These are phyloP conservation scores for Meleagris gallopavo DNA, from an alignment of 2,113 vertebrate genomes.

Conservation along the genomic window DNA sequence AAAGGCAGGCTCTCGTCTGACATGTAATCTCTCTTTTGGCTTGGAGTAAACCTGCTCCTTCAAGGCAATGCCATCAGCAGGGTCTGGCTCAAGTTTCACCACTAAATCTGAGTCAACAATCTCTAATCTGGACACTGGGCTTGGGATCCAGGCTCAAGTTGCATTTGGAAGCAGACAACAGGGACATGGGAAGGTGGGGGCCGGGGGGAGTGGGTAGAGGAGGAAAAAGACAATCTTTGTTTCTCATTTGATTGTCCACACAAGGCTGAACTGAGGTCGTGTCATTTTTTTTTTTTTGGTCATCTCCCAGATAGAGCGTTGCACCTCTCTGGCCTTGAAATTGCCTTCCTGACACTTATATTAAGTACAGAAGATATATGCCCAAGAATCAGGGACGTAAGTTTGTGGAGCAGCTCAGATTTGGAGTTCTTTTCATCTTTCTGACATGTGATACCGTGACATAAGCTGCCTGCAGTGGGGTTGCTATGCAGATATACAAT, in stretches of 20 bases:
- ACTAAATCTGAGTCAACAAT: constrained; percentile 91
- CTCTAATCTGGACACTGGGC: constrained; percentile 88
- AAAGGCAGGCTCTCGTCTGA: constrained; percentile 81
- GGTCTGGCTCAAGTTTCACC: constrained; percentile 84
- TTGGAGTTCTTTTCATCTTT: constrained; percentile 82
- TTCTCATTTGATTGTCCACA: constrained; percentile 72
- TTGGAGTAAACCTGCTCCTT: constrained; percentile 82
- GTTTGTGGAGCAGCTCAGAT: constrained; percentile 76
- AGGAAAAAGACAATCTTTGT: constrained; percentile 83
- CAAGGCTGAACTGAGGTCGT: constrained; percentile 62
- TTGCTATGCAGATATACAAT: constrained; percentile 87
- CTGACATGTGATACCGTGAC: constrained; percentile 81
- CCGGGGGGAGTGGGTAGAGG: constrained; percentile 4
- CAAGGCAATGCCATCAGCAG: constrained; percentile 86
- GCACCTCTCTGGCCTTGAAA: constrained; percentile 73
- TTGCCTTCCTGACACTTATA: constrained; percentile 71
- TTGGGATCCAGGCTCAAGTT: constrained; percentile 83
- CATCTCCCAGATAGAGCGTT: constrained; percentile 77
- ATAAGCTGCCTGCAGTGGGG: constrained; percentile 78
- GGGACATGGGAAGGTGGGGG: constrained; percentile 68
- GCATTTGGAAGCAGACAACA: constrained; percentile 82
- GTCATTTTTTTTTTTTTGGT: constrained; percentile 53
- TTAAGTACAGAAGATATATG: constrained; percentile 73
- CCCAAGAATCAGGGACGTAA: constrained; percentile 64
- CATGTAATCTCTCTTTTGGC: constrained; percentile 85